A percentile compares a stretch with the other conserved stretches of the same genome.
Conservation (phyloP, 2,888 invertebrate genomes). For the Melinaea menophilus region DNA sequence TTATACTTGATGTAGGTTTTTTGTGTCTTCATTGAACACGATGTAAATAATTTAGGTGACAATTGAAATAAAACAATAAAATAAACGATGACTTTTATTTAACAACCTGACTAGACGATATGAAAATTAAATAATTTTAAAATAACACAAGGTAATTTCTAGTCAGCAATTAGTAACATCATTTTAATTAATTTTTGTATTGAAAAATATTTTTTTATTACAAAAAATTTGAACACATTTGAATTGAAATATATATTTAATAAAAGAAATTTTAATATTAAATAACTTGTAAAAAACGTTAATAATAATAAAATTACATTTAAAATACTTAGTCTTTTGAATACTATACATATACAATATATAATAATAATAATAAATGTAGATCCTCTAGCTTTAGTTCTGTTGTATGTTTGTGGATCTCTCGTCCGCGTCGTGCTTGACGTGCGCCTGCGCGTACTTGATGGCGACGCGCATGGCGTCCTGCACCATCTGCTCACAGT, state of each 20-base stretch:
- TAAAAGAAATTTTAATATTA: neutral
- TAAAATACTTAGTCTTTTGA: neutral
- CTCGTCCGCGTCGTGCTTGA: conserved; percentile 17
- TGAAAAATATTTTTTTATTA: too few relatives aligned
- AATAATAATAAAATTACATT: too few relatives aligned
- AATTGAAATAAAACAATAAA: too few relatives aligned
- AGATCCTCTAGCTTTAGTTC: conserved; percentile 36
- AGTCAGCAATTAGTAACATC: conserved; percentile 10
- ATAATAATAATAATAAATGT: neutral
- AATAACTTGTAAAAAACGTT: neutral
- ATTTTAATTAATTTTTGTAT: conserved; percentile 13
- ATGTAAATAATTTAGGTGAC: too few relatives aligned
- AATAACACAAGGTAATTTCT: neutral
- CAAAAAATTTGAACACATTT: too few relatives aligned
- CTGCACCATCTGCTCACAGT: conserved; percentile 80
- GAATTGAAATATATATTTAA: too few relatives aligned
- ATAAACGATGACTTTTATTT: too few relatives aligned
- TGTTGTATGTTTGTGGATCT: conserved; percentile 39
- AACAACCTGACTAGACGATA: too few relatives aligned
- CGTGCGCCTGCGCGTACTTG: conserved; percentile 63
- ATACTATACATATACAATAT: neutral
- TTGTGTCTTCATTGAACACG: too few relatives aligned
- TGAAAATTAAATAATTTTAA: too few relatives aligned
- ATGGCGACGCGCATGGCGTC: conserved; percentile 79
- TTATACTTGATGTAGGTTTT: too few relatives aligned